Evolutionary conservation across 2,888 invertebrate species (phyloP).

Genomic region (Pilophorus perplexus): DNA sequence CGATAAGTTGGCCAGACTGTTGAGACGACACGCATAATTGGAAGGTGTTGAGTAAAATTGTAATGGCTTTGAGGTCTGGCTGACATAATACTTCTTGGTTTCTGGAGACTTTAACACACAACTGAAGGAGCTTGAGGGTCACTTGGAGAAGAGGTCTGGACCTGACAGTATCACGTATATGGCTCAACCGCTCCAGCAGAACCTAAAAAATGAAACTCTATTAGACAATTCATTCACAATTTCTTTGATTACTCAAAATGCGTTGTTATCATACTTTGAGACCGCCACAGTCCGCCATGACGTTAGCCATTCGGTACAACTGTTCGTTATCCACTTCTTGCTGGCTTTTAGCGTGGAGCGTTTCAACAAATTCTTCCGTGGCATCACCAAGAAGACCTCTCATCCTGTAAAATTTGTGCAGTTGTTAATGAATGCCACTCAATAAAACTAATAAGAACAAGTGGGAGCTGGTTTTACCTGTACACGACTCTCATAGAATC

Average conservation of each 20-base stretch:
- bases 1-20: slow-evolving; percentile 72
- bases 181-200: slow-evolving; percentile 80
- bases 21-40: slow-evolving; percentile 67
- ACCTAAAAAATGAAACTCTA: slow-evolving; percentile 52
- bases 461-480: slow-evolving; percentile 54
- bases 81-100: slow-evolving; percentile 87
- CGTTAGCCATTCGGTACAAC: slow-evolving; percentile 85
- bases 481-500: slow-evolving; percentile 98
- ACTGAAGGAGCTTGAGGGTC: slow-evolving; percentile 80
- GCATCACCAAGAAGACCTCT: slow-evolving; percentile 95
- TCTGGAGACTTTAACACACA: slow-evolving; percentile 84
- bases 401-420: slow-evolving; percentile 59
- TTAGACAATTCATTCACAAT: too few species aligned
- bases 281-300: slow-evolving; percentile 76
- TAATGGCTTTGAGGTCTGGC: slow-evolving; percentile 78
- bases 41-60: slow-evolving; percentile 78
- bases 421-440: background rate
- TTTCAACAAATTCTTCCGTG: slow-evolving; percentile 97
- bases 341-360: slow-evolving; percentile 77
- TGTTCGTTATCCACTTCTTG: slow-evolving; percentile 92
- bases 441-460: background rate
- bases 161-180: slow-evolving; percentile 75
- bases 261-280: too few species aligned
- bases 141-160: slow-evolving; percentile 86
- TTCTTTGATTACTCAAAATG: too few species aligned